Conservation (phyloP, 35 echinoderm and acorn worm genomes). For the Eucidaris tribuloides region DNA sequence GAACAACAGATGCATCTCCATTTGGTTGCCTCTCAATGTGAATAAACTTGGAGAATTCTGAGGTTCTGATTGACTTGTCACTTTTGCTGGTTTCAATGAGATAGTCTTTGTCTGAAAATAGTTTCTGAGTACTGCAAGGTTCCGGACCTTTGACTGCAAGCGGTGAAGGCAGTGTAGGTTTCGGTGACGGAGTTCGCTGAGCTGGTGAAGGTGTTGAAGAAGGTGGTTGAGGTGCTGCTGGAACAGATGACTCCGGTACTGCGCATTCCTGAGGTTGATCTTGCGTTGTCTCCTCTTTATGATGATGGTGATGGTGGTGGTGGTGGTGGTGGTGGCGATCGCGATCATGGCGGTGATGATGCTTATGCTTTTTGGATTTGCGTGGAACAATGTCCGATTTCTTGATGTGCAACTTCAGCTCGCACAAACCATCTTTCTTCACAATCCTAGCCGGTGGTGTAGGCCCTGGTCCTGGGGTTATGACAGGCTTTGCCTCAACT, state of each 20-base stretch:
- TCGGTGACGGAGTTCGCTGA: neutral
- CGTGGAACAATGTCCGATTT: conserved; percentile 57
- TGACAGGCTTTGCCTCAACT: conserved; percentile 23
- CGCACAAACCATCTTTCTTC: conserved; percentile 87
- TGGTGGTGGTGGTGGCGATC: conserved; percentile 54
- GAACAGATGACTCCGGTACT: neutral
- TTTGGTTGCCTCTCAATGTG: conserved; percentile 89
- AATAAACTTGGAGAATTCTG: conserved; percentile 76
- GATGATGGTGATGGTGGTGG: conserved; percentile 18
- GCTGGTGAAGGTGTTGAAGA: neutral
- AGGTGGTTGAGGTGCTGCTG: neutral
- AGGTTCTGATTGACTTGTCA: neutral
- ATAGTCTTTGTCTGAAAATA: conserved; percentile 3
- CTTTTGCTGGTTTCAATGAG: neutral
- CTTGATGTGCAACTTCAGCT: conserved; percentile 85
- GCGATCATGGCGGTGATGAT: conserved; percentile 76
- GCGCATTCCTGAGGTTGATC: neutral
- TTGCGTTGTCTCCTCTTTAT: conserved; percentile 11
- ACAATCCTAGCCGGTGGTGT: conserved; percentile 68
- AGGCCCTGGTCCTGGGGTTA: neutral
- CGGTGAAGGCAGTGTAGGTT: neutral
- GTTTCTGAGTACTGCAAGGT: no score
- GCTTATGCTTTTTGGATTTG: conserved; percentile 88
- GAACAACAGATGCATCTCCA: conserved; percentile 88
- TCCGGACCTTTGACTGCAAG: neutral